A percentile compares a stretch with the other conserved stretches of the same genome.
Evolutionary conservation across 2,113 vertebrate species (phyloP).

Genomic region (Sphaerodactylus townsendi): DNA sequence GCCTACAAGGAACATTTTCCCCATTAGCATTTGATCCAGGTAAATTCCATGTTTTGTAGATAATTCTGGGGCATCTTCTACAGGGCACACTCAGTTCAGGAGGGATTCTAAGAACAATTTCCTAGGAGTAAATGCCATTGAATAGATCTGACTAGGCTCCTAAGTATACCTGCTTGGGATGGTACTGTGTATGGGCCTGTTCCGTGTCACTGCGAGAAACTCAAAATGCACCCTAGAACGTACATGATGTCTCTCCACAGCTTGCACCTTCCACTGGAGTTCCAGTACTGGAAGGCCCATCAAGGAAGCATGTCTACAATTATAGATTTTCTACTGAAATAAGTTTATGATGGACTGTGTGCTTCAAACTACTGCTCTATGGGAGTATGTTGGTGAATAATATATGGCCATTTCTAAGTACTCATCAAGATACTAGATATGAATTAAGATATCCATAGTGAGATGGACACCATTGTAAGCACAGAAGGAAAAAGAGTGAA

Average conservation of each 20-base stretch:
- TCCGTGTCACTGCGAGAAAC: not conserved
- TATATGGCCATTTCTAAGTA: not conserved
- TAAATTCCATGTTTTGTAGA: not conserved
- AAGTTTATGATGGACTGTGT: not conserved
- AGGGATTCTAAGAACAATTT: not conserved
- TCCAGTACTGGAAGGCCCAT: not conserved
- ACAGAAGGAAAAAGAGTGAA: too few relatives aligned
- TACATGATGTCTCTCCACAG: not conserved
- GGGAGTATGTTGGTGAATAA: not conserved
- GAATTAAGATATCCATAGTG: slow-evolving; percentile 31
- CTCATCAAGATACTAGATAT: slow-evolving; percentile 18
- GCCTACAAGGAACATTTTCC: not conserved
- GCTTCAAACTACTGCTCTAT: not conserved
- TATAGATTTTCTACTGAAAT: too few relatives aligned
- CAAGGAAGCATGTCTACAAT: not conserved
- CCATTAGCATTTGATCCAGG: not conserved
- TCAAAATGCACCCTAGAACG: not conserved
- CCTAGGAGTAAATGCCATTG: too few relatives aligned
- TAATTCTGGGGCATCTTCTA: not conserved
- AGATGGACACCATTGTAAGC: too few relatives aligned
- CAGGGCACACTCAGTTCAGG: not conserved
- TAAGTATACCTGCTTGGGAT: too few relatives aligned
- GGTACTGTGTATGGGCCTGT: not conserved
- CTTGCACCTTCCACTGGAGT: not conserved
- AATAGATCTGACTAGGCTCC: too few relatives aligned